Conservation (phyloP, 53 echinoderm and acorn worm genomes). For the Zoroaster sp. region DNA sequence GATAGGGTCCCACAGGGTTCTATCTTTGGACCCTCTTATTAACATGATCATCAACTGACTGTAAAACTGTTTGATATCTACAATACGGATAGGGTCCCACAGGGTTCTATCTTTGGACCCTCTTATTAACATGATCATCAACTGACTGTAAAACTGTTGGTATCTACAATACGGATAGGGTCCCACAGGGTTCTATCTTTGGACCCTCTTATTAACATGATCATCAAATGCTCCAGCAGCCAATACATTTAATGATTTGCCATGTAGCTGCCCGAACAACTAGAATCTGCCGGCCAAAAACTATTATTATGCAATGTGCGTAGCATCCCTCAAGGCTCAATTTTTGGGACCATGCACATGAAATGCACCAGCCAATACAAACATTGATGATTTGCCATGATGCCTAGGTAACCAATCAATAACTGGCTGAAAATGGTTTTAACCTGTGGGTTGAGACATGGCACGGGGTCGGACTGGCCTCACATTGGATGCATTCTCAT, state of each 20-base stretch:
- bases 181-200: not conserved
- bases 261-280: not conserved
- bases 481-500: not conserved
- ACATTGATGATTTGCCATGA: not conserved
- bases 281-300: not conserved
- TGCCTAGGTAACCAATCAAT: not conserved
- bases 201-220: not conserved
- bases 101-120: too few species aligned
- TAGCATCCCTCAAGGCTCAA: not conserved
- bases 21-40: too few species aligned
- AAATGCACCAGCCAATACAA: not conserved
- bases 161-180: not conserved
- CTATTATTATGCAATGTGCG: not conserved
- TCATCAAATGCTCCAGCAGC: not conserved
- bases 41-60: too few species aligned
- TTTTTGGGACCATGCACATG: not conserved
- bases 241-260: not conserved
- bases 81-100: too few species aligned
- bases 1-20: too few species aligned
- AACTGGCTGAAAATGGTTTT: conserved; percentile 3
- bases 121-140: too few species aligned
- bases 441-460: conserved; percentile 42
- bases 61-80: too few species aligned
- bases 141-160: too few species aligned
- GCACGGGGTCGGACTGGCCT: conserved; percentile 4